phyloP scores from a whole-genome alignment of 2,797 vertebrate genomes.

The Danio kyathit region DNA sequence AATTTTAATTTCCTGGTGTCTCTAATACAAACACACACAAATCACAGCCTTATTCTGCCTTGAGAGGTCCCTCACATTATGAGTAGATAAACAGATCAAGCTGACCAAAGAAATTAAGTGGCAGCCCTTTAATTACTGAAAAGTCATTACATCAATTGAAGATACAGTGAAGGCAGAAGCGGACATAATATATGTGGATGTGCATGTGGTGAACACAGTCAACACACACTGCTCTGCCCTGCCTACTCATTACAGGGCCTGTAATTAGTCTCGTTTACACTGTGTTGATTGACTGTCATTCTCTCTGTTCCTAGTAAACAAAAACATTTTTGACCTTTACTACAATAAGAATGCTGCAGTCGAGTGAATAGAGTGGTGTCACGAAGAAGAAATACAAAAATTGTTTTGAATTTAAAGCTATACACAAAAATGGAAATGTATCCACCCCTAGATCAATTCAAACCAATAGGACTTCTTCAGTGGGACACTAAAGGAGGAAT shows the following conservation, averaged over 20 bases:
- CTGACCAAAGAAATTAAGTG: constrained; percentile 25
- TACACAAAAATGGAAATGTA: not conserved
- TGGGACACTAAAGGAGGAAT: not conserved
- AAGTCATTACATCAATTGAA: constrained; percentile 9
- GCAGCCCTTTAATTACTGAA: constrained; percentile 39
- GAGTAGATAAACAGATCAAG: constrained; percentile 11
- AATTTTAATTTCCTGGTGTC: not conserved
- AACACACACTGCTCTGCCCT: not conserved
- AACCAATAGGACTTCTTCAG: not conserved
- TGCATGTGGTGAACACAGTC: not conserved
- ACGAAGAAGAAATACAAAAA: not conserved
- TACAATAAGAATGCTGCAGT: not conserved
- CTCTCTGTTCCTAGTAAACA: not conserved
- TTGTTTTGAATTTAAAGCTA: not conserved
- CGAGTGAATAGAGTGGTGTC: not conserved
- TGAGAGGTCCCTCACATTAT: not conserved
- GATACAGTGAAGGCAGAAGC: not conserved
- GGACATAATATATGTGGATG: constrained; percentile 1
- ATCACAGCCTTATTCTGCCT: not conserved
- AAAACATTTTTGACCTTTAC: not conserved
- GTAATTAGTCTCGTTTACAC: not conserved
- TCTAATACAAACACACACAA: constrained; percentile 10
- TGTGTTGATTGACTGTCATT: constrained; percentile 26
- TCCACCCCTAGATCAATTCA: not conserved
- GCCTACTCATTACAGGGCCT: constrained; percentile 1